Percentiles rank a stretch among this genome's conserved stretches.
phyloP scores from a whole-genome alignment of 2,113 vertebrate species.

The Aviceda subcristata region DNA sequence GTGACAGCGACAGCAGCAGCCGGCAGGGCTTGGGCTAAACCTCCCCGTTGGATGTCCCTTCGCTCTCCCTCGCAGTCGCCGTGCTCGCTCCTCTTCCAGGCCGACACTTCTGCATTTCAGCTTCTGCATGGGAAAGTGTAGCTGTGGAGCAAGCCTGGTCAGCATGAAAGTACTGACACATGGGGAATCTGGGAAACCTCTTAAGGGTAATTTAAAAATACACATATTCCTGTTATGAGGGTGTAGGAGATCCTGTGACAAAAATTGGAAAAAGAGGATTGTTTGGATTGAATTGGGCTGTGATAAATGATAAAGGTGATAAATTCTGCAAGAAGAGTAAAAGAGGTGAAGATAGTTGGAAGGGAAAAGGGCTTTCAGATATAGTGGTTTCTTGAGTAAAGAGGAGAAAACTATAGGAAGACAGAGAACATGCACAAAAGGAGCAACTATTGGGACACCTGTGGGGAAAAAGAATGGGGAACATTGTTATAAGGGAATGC shows the following conservation, averaged over 20 bases:
- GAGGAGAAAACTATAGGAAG: background rate
- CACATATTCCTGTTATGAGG: background rate
- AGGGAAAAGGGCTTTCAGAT: background rate
- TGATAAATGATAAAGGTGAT: too few species aligned
- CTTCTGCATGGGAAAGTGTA: background rate
- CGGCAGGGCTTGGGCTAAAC: background rate
- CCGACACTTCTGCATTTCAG: background rate
- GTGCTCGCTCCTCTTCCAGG: background rate
- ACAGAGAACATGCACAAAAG: background rate
- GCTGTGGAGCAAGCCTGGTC: background rate
- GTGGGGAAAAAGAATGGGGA: background rate
- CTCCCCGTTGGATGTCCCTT: background rate
- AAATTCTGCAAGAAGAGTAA: background rate
- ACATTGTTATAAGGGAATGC: background rate
- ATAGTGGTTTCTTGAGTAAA: background rate
- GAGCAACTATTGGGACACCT: background rate
- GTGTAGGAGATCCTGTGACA: background rate
- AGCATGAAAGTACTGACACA: background rate
- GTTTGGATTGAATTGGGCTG: background rate
- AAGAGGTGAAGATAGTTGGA: background rate
- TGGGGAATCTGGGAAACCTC: background rate
- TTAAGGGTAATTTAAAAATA: background rate
- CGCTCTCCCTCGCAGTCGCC: background rate
- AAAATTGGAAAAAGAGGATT: background rate
- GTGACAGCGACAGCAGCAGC: background rate